Conservation (phyloP, 1,140 invertebrate genomes). For the Choristoneura fumiferana region DNA sequence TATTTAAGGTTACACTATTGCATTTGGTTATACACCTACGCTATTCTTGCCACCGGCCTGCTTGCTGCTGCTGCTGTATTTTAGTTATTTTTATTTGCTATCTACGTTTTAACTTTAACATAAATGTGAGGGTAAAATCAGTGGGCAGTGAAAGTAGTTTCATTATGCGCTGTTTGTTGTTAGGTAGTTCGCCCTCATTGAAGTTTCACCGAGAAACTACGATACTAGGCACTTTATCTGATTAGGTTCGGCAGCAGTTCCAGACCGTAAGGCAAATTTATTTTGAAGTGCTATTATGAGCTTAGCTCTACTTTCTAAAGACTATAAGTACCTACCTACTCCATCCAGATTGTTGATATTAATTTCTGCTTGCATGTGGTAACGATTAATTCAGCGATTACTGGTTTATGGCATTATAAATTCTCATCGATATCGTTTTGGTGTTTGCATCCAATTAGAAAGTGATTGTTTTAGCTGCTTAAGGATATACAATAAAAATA, state of each 20-base stretch:
- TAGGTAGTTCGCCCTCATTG: constrained; percentile 42
- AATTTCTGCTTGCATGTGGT: no score
- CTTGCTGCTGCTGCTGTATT: not conserved
- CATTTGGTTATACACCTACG: no score
- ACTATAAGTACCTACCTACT: no score
- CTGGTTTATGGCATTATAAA: no score
- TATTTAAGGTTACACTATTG: no score
- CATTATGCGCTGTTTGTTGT: constrained; percentile 31
- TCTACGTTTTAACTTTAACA: not conserved
- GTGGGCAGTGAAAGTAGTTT: constrained; percentile 57
- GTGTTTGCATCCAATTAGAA: constrained; percentile 53
- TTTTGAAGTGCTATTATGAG: constrained; percentile 26
- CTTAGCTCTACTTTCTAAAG: constrained; percentile 30
- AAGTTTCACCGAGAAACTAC: constrained; percentile 52
- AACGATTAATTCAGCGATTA: no score
- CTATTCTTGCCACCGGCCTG: no score
- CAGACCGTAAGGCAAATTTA: constrained; percentile 51
- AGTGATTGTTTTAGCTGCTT: constrained; percentile 42
- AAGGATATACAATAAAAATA: constrained; percentile 57
- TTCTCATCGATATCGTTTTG: constrained; percentile 26
- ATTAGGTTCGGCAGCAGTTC: constrained; percentile 41
- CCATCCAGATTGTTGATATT: constrained; percentile 30
- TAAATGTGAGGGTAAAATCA: constrained; percentile 30
- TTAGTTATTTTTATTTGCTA: constrained; percentile 1
- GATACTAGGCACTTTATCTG: constrained; percentile 32